These are phyloP conservation scores for Drosophila sulfurigaster DNA, from an alignment of 1,140 invertebrate species.

Conservation along the genomic window DNA sequence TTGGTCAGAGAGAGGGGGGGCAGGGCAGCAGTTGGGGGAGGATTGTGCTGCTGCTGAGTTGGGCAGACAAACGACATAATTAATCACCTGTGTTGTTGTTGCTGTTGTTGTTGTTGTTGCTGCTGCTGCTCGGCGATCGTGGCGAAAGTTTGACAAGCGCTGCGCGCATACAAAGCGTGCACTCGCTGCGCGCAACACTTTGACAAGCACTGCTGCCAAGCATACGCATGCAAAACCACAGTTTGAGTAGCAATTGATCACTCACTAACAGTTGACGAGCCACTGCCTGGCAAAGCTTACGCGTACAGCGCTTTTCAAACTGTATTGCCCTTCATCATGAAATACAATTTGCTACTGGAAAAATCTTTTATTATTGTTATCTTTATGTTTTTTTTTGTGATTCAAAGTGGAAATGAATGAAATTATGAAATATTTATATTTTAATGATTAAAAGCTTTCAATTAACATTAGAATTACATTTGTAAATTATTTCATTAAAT, in stretches of 20 bases:
- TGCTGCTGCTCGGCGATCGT: constrained; percentile 27
- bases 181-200: constrained; percentile 7
- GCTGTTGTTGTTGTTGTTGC: not conserved
- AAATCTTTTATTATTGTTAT: no score
- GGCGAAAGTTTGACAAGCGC: constrained; percentile 40
- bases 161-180: constrained; percentile 16
- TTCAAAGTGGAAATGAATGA: no score
- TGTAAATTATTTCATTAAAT: no score
- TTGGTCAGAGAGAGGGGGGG: not conserved
- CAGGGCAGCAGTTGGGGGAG: not conserved
- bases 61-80: constrained; percentile 42
- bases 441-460: no score
- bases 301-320: not conserved
- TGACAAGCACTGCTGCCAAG: constrained; percentile 2
- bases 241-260: not conserved
- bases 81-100: constrained; percentile 34
- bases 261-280: not conserved
- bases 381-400: no score
- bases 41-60: constrained; percentile 13
- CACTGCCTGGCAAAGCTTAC: not conserved
- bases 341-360: no score
- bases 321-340: not conserved
- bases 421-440: no score
- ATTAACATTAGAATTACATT: no score
- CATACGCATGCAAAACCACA: not conserved